These are phyloP conservation scores for Petroica traversi DNA, from an alignment of 2,113 vertebrate species.

Conservation along the genomic window DNA sequence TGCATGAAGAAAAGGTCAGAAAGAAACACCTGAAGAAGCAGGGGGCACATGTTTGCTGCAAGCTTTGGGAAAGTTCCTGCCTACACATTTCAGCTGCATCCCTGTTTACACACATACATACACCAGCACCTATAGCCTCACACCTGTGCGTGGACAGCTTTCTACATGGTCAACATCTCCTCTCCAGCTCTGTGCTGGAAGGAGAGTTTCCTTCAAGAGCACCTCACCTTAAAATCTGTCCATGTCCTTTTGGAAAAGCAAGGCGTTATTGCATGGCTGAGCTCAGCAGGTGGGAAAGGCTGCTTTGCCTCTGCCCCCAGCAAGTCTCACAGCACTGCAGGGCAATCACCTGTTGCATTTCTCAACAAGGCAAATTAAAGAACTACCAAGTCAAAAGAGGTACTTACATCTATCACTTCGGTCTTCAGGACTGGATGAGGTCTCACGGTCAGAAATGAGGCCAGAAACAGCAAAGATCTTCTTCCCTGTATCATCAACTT, in stretches of 20 bases:
- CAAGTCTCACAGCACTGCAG: neutral
- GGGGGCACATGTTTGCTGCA: neutral
- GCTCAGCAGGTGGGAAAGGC: neutral
- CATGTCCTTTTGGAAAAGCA: neutral
- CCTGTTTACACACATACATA: neutral
- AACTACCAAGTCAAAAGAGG: constrained; percentile 11
- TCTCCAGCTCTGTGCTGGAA: neutral
- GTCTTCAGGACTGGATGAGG: constrained; percentile 96
- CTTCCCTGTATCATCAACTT: constrained; percentile 95
- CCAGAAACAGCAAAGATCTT: constrained; percentile 98
- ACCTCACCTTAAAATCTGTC: neutral
- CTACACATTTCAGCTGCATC: neutral
- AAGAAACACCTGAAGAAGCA: neutral
- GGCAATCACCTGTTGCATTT: constrained; percentile 56
- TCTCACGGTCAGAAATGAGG: constrained; percentile 97
- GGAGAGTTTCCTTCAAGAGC: neutral
- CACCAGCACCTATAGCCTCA: neutral
- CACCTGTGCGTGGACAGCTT: neutral
- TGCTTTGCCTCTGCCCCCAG: neutral
- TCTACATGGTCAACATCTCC: neutral
- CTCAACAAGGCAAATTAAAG: neutral
- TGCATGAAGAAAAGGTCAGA: neutral
- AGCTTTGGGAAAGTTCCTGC: neutral
- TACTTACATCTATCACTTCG: constrained; percentile 99
- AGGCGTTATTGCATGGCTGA: neutral